Evolutionary conservation across 2,113 vertebrate species (phyloP).

Genomic region (Pteruthius melanotis): DNA sequence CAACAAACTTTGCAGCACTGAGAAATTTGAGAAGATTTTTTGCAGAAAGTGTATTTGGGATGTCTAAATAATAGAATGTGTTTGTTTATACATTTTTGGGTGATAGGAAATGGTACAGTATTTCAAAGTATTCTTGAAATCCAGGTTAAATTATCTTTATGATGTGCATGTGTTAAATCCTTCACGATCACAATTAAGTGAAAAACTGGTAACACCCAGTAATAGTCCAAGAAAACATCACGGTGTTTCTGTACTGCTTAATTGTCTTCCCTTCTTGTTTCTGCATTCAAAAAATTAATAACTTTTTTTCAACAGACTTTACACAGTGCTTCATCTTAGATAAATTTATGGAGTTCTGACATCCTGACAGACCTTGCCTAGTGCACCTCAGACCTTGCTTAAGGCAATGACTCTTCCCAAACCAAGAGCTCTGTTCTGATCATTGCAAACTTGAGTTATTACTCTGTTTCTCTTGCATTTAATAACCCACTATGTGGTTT

Average conservation of each 20-base stretch:
- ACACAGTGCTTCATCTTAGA: not conserved
- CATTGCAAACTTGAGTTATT: not conserved
- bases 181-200: not conserved
- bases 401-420: not conserved
- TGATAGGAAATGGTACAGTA: not conserved
- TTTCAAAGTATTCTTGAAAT: not conserved
- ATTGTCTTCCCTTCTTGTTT: not conserved
- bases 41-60: not conserved
- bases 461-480: not conserved
- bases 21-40: not conserved
- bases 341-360: not conserved
- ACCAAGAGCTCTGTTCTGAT: not conserved
- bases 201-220: not conserved
- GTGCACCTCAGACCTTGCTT: not conserved
- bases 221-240: not conserved
- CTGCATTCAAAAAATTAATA: not conserved
- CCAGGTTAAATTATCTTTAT: not conserved
- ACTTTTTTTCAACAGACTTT: not conserved
- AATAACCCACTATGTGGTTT: not conserved
- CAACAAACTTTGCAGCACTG: not conserved
- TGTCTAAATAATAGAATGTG: not conserved
- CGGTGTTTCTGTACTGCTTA: not conserved
- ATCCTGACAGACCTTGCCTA: not conserved
- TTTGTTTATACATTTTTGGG: not conserved
- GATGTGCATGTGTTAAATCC: not conserved